These are phyloP conservation scores for Micrasema longulum DNA, from an alignment of 1,140 invertebrate species.

Conservation along the genomic window DNA sequence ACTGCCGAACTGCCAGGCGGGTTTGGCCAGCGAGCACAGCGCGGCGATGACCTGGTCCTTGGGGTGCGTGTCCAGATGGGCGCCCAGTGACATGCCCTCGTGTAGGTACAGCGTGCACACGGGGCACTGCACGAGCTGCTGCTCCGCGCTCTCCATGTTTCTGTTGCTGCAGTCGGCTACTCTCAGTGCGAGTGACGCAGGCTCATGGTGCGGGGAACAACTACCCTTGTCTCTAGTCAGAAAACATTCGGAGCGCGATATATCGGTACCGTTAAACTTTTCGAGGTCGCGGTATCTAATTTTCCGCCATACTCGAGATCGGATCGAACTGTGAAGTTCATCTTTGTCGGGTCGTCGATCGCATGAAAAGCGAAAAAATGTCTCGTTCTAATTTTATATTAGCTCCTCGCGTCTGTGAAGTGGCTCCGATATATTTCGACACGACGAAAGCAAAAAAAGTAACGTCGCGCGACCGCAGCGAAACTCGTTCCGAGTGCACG, in stretches of 20 bases:
- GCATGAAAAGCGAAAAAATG: constrained; percentile 20
- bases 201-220: background rate
- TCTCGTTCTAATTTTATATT: constrained; percentile 36
- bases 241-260: constrained; percentile 31
- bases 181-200: background rate
- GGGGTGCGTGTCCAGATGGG: constrained; percentile 85
- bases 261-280: constrained; percentile 33
- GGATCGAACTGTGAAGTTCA: constrained; percentile 27
- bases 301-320: constrained; percentile 33
- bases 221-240: constrained; percentile 37
- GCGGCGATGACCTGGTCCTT: constrained; percentile 89
- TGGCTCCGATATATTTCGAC: constrained; percentile 27
- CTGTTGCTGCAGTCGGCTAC: background rate
- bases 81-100: constrained; percentile 82
- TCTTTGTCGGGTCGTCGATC: constrained; percentile 32
- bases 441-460: constrained; percentile 37
- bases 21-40: constrained; percentile 65
- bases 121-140: constrained; percentile 76
- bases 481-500: constrained; percentile 42
- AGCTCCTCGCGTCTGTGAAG: constrained; percentile 26
- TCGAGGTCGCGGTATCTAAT: constrained; percentile 29
- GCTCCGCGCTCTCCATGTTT: constrained; percentile 63
- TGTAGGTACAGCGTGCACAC: constrained; percentile 85
- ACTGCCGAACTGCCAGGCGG: constrained; percentile 58
- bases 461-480: constrained; percentile 23